Base-by-base conservation (phyloP, 2,888 invertebrate genomes). In the Caenorhabditis sp. region DNA sequence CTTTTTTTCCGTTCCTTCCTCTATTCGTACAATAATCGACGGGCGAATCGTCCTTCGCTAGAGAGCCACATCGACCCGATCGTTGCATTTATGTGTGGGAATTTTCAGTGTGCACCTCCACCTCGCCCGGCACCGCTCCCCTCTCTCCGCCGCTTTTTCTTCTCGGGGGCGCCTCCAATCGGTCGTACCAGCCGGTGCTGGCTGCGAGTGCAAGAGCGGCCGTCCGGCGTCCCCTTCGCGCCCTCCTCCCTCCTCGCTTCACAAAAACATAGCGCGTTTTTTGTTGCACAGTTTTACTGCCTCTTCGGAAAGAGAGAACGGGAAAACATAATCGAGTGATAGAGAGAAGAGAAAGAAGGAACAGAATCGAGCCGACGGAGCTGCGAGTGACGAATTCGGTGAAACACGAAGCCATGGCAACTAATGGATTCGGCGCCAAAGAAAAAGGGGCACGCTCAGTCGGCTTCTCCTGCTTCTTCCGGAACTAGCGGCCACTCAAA, bases 11-110 rank as follows among this genome's bases (percentile, higher is more conserved):
- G n/a, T n/a, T n/a, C n/a, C n/a, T n/a, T n/a, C n/a, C n/a, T n/a
- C n/a, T n/a, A n/a, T n/a, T n/a, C n/a, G n/a, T n/a, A n/a, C n/a
- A n/a, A n/a, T n/a, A n/a, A n/a, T n/a, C n/a, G n/a, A n/a, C n/a
- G n/a, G n/a, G n/a, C n/a, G n/a, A n/a, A n/a, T n/a, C n/a, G n/a
- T n/a, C n/a, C n/a, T n/a, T n/a, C n/a, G n/a, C n/a, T n/a, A n/a
- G n/a, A n/a, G n/a, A n/a, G n/a, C n/a, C n/a, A n/a, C n/a, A n/a
- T n/a, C n/a, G n/a, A n/a, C n/a, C 30, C 35, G 35, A 35, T 35
- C 35, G 35, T 9, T 35, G 35, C 35, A 35, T 7, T 62, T 41
- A 62, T 52, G 62, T 62, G 62, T 62, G 62, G 48, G 62, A 62
- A 52, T 52, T 26, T 13, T n/a, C 13, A 15, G 17, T 15, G 24